These are phyloP conservation scores for Xiphorhynchus elegans DNA, from an alignment of 2,113 vertebrate species.

Conservation along the genomic window DNA sequence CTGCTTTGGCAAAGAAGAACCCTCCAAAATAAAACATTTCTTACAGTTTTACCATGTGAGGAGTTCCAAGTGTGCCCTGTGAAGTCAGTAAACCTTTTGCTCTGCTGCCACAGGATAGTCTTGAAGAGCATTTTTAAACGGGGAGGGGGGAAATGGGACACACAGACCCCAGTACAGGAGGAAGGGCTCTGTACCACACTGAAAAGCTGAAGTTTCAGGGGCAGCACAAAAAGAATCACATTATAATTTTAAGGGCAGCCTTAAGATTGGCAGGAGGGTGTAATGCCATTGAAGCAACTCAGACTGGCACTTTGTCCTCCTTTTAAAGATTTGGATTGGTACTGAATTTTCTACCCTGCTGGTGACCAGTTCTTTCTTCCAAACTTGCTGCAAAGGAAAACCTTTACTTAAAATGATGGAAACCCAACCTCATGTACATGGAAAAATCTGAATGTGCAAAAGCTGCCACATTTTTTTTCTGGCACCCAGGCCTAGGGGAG, in stretches of 20 bases:
- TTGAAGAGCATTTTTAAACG: not conserved
- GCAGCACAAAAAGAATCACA: not conserved
- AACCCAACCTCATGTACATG: not conserved
- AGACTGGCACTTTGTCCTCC: not conserved
- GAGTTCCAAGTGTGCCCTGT: fast-evolving
- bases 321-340: not conserved
- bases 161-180: not conserved
- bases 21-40: not conserved
- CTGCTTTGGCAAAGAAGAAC: not conserved
- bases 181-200: not conserved
- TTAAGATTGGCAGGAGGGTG: not conserved
- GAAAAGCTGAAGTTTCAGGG: not conserved
- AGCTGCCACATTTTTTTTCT: not conserved
- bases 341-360: not conserved
- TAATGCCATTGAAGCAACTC: not conserved
- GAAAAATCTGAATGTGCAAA: not conserved
- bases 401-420: not conserved
- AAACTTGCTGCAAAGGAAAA: not conserved
- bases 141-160: not conserved
- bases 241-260: not conserved
- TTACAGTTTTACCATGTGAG: not conserved
- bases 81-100: not conserved
- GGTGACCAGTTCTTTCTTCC: not conserved
- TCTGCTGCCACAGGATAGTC: fast-evolving
- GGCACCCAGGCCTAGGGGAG: not conserved